Conservation (phyloP, 2,113 vertebrate genomes). For the Stigmatopora argus region DNA sequence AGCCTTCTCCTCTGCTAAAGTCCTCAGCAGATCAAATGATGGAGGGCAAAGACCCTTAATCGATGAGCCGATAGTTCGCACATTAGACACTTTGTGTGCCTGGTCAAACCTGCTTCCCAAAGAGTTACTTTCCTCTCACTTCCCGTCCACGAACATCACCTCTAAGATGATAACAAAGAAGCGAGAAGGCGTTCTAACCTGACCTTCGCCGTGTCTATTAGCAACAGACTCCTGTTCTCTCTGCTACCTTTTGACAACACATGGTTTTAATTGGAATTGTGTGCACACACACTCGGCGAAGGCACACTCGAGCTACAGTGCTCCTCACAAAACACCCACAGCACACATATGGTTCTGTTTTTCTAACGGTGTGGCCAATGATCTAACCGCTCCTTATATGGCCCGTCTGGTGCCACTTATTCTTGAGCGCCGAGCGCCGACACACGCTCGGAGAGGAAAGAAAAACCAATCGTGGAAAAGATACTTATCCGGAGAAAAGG, state of each 20-base stretch:
- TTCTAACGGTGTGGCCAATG: slow-evolving; percentile 65
- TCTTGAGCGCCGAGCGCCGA: slow-evolving; percentile 54
- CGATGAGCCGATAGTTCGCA: slow-evolving; percentile 29
- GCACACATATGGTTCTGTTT: slow-evolving; percentile 66
- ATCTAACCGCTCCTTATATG: slow-evolving; percentile 76
- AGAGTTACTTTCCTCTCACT: slow-evolving; percentile 1
- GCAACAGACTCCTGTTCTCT: slow-evolving; percentile 64
- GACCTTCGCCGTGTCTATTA: slow-evolving; percentile 67
- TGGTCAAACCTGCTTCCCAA: not conserved
- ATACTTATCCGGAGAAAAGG: slow-evolving; percentile 7
- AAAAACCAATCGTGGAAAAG: slow-evolving; percentile 12
- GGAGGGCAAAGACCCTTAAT: slow-evolving; percentile 27
- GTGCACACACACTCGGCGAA: slow-evolving; percentile 9
- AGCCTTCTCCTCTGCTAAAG: slow-evolving; percentile 46
- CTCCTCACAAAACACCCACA: slow-evolving; percentile 20
- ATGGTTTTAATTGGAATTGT: slow-evolving; percentile 60
- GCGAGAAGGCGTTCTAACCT: slow-evolving; percentile 49
- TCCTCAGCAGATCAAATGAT: slow-evolving; percentile 43
- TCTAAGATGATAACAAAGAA: slow-evolving; percentile 15
- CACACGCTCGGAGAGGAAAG: slow-evolving; percentile 25
- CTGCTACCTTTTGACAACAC: slow-evolving; percentile 61
- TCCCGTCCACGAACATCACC: not conserved
- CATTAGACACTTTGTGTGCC: slow-evolving; percentile 27
- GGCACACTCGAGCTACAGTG: slow-evolving; percentile 27
- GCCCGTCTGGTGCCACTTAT: slow-evolving; percentile 75